phyloP scores from a whole-genome alignment of 2,113 vertebrate species.

The Pygoscelis adeliae region DNA sequence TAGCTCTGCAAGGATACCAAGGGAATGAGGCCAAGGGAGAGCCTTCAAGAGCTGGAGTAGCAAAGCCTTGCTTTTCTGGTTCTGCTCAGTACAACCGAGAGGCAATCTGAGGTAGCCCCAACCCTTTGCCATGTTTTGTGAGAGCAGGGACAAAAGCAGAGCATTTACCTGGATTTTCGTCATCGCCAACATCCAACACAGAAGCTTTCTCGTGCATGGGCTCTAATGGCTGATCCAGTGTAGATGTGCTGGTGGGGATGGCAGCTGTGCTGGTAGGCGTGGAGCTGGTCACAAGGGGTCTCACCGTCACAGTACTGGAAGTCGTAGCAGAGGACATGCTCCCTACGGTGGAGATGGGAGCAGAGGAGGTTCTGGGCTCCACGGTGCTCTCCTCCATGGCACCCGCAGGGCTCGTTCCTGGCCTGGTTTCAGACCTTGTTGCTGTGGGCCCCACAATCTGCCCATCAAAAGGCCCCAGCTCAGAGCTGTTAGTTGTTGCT shows the following conservation, averaged over 20 bases:
- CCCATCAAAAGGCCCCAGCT: not conserved
- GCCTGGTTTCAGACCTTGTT: not conserved
- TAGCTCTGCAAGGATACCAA: conserved; percentile 40
- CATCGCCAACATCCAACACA: conserved; percentile 45
- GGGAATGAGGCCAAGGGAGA: not conserved
- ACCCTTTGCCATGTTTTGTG: not conserved
- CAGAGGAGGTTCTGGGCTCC: not conserved
- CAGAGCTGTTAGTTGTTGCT: conserved; percentile 29
- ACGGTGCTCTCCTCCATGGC: not conserved
- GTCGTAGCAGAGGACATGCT: not conserved
- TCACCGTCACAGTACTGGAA: not conserved
- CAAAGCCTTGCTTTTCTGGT: not conserved
- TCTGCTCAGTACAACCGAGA: not conserved
- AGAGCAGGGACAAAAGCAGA: not conserved
- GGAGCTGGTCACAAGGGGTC: not conserved
- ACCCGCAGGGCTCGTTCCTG: not conserved
- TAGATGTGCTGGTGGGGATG: not conserved
- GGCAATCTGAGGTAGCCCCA: not conserved
- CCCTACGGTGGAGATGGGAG: not conserved
- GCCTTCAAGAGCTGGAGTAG: not conserved
- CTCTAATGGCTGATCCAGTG: not conserved
- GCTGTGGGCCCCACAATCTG: not conserved
- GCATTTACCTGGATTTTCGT: conserved; percentile 57
- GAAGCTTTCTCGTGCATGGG: conserved; percentile 29
- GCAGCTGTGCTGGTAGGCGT: not conserved